Base-by-base conservation (phyloP, 2,113 vertebrate genomes). In the Neotoma lepida region DNA sequence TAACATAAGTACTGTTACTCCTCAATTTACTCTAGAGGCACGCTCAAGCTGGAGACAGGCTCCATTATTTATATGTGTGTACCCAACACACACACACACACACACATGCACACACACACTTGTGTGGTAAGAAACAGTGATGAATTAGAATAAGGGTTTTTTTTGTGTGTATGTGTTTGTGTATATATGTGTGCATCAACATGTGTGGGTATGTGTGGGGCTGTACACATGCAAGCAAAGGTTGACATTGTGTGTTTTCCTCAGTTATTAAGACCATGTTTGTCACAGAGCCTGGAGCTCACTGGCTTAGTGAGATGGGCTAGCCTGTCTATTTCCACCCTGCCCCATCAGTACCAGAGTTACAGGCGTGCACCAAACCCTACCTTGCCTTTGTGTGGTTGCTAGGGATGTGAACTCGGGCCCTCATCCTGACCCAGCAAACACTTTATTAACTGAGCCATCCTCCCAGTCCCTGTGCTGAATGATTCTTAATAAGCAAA, bases 61-160 rank as follows among this genome's bases (percentile, higher is more conserved):
- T n/a, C 4, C 39, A 33, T 56, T 33, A 18, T 30, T 15, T 28
- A 74, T 28, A 5, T 41, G 44, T 41, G 39, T 14, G 17, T 4
- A 51, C 4, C n/a, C 2, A 64, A 78, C 7, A 66, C 13, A 61
- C 0, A 12, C 17, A 33, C 33, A n/a, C 3, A n/a, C 28, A 9
- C 56, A 64, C 0, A 7, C 26, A 63, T 13, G 30, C 4, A 1
- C 7, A 54, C 2, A 26, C 2, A 66, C n/a, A 41, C 2, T n/a
- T 46, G 46, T 78, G 8, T 73, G 33, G 54, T 71, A 28, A 90
- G 58, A 56, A 13, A 86, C 30, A 26, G 64, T 18, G 74, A 95
- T 74, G 58, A 74, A 82, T 7, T 14, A 66, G 15, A 89, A 33
- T 68, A 51, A 95, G 63, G 73, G 1, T 81, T 28, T 58, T 28